phyloP scores from a whole-genome alignment of 2,888 invertebrate genomes.

The Hypomecis atomaria region DNA sequence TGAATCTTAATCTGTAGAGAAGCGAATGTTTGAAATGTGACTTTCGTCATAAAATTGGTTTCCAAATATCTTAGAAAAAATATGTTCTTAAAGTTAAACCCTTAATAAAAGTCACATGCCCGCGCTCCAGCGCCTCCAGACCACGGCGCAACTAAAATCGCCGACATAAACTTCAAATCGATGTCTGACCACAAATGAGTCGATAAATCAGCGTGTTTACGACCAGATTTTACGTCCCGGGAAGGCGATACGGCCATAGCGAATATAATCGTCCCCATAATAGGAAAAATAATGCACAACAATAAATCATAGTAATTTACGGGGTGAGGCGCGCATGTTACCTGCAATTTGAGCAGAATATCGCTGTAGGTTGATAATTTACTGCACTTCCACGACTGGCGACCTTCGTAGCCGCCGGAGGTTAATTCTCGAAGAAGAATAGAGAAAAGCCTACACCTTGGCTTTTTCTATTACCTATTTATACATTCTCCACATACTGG shows the following conservation, averaged over 20 bases:
- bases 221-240: slow-evolving; percentile 53
- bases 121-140: neutral
- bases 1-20: no score
- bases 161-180: slow-evolving; percentile 59
- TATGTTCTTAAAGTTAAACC: neutral
- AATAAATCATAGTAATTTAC: slow-evolving; percentile 66
- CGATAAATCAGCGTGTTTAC: slow-evolving; percentile 70
- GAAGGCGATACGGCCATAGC: slow-evolving; percentile 47
- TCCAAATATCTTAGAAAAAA: neutral
- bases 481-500: no score
- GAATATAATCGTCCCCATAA: slow-evolving; percentile 47
- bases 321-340: slow-evolving; percentile 48
- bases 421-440: slow-evolving; percentile 6
- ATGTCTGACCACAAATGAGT: slow-evolving; percentile 57
- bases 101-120: slow-evolving; percentile 12
- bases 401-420: slow-evolving; percentile 28
- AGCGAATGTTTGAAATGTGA: no score
- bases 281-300: slow-evolving; percentile 46
- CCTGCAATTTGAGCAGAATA: slow-evolving; percentile 42
- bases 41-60: no score
- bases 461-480: neutral
- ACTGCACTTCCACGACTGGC: slow-evolving; percentile 29
- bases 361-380: slow-evolving; percentile 35
- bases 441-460: neutral
- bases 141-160: slow-evolving; percentile 18